Base-by-base conservation (phyloP, 2,888 invertebrate species). In the Tromatobia lineatoria region DNA sequence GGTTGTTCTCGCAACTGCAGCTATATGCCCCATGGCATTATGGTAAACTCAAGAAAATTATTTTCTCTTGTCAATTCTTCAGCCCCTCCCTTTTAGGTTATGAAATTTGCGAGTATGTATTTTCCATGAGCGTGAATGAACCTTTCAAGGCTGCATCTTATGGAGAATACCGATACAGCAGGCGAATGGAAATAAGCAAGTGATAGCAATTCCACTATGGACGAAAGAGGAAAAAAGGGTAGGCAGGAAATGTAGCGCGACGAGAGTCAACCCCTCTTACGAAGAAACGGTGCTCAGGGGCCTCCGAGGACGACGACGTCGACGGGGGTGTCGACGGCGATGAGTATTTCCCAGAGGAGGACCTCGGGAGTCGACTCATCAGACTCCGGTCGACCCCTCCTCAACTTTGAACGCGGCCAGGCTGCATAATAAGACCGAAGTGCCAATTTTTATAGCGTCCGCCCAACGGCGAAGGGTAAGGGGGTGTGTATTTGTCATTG, bases 261-360 rank as follows among this genome's bases (percentile, higher is more conserved):
- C 71, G 74, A 74, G 67, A 74, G 66, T 73, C 73, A 59, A 54
- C 83, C 79, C 67, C 80, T 71, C 18, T 66, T 42, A 38, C 38
- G 61, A 42, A 52, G 64, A 69, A 81, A 64, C 69, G 61, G 45
- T 34, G 64, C 47, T 81, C 70, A 47, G 81, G 76, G 80, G 52
- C 52, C 54, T 69, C 67, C 79, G 70, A 71, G 77, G 82, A 66
- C 66, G 57, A 80, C 70, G 61, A 61, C 15, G 61, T 18, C 18
- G 66, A 29, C 42, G 54, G 38, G n/a, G 25, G 64, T 70, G 79
- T 69, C 38, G 82, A 74, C 69, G 76, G 75, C 57, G 90, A 92
- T 92, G 91, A 92, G 90, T 91, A 92, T 92, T 92, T 92, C 92
- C 92, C 92, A 91, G 87, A 91, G 92, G 92, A 91, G 88, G 86